These are phyloP conservation scores for Drosophila falleni DNA, from an alignment of 2,888 invertebrate species.

Conservation along the genomic window DNA sequence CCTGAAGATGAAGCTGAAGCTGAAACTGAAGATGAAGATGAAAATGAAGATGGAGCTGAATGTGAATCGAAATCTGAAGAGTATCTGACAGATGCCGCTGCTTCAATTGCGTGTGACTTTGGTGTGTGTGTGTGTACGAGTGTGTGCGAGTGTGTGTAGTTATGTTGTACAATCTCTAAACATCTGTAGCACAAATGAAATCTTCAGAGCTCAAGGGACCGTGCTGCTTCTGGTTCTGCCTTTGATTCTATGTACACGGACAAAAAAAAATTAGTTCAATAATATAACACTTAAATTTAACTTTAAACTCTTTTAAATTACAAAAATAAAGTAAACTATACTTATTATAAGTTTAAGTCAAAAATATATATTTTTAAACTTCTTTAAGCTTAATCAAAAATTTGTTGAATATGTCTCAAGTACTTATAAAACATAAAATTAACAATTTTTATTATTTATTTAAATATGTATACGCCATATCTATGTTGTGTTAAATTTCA, in stretches of 20 bases:
- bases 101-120: conserved; percentile 81
- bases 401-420: too few species aligned
- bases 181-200: conserved; percentile 80
- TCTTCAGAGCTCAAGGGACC: conserved; percentile 74
- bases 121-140: conserved; percentile 23
- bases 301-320: too few species aligned
- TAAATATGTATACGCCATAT: too few species aligned
- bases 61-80: conserved; percentile 44
- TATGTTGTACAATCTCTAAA: conserved; percentile 77
- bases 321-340: too few species aligned
- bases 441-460: too few species aligned
- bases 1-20: conserved; percentile 53
- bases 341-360: too few species aligned
- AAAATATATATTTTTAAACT: too few species aligned
- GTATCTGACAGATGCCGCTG: conserved; percentile 73
- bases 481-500: too few species aligned
- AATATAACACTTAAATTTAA: too few species aligned
- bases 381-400: too few species aligned
- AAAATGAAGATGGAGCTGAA: conserved; percentile 19
- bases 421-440: too few species aligned
- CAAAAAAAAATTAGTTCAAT: too few species aligned
- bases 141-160: conserved; percentile 52
- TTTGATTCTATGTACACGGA: conserved; percentile 2
- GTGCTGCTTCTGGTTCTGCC: conserved; percentile 37
- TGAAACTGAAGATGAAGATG: conserved; percentile 1